Evolutionary conservation across 2,888 invertebrate species (phyloP).

Genomic region (Conchocele bisecta): DNA sequence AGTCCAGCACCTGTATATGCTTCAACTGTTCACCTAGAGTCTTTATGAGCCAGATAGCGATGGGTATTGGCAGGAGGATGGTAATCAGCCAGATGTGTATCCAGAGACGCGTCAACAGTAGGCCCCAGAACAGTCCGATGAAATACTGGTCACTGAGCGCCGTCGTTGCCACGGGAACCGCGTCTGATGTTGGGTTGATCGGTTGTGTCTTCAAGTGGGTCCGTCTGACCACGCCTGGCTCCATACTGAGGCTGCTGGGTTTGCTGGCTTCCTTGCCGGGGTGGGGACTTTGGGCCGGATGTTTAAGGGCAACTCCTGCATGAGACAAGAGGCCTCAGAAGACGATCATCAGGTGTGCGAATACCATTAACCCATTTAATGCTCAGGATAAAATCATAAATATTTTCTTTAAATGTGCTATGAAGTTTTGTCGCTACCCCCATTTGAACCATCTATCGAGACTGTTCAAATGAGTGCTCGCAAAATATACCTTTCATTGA

Average conservation of each 20-base stretch:
- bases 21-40: slow-evolving; percentile 83
- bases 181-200: slow-evolving; percentile 7
- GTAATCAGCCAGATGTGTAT: slow-evolving; percentile 92
- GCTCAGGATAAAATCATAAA: too few species aligned
- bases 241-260: slow-evolving; percentile 34
- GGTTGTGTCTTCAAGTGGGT: slow-evolving; percentile 29
- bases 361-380: neutral
- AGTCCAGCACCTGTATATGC: neutral
- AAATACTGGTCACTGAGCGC: slow-evolving; percentile 81
- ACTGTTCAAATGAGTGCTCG: too few species aligned
- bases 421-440: too few species aligned
- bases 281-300: neutral
- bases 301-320: neutral
- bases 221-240: slow-evolving; percentile 13
- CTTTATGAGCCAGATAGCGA: slow-evolving; percentile 88
- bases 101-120: slow-evolving; percentile 92
- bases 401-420: too few species aligned
- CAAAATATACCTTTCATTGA: too few species aligned
- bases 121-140: slow-evolving; percentile 88
- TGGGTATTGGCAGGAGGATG: slow-evolving; percentile 88
- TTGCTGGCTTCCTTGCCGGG: slow-evolving; percentile 7
- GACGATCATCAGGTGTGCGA: neutral
- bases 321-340: neutral
- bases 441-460: too few species aligned
- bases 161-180: neutral